These are phyloP conservation scores for Mactra quadrangularis DNA, from an alignment of 1,140 invertebrate genomes.

Conservation along the genomic window DNA sequence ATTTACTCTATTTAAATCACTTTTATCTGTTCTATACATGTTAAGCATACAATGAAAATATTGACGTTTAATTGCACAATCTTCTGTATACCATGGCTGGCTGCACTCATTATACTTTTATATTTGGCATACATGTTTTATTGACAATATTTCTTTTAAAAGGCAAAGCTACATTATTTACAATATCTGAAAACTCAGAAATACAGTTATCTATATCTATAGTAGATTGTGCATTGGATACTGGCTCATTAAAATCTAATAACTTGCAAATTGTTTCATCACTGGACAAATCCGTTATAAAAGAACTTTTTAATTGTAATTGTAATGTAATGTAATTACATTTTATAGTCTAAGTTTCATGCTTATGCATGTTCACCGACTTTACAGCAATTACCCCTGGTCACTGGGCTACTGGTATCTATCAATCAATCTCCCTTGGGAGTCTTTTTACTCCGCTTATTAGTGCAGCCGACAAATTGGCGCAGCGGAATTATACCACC, in stretches of 20 bases:
- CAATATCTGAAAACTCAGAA: background rate
- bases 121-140: background rate
- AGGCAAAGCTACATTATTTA: background rate
- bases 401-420: too few relatives aligned
- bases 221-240: too few relatives aligned
- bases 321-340: too few relatives aligned
- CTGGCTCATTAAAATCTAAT: background rate
- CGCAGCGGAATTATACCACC: too few relatives aligned
- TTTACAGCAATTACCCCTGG: too few relatives aligned
- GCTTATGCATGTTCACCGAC: too few relatives aligned
- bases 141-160: too few relatives aligned
- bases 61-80: background rate
- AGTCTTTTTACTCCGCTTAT: too few relatives aligned
- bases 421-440: too few relatives aligned
- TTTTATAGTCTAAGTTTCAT: too few relatives aligned
- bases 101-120: background rate
- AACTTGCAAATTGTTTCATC: background rate
- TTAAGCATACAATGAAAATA: background rate
- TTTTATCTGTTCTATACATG: conserved; percentile 1
- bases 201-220: too few relatives aligned
- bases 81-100: background rate
- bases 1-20: background rate
- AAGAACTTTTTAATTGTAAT: background rate
- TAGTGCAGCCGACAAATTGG: too few relatives aligned
- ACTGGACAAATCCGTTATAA: background rate